A percentile compares a stretch with the other conserved stretches of the same genome.
Conservation (phyloP, 2,888 invertebrate genomes). For the Lithophane semibrunnea region DNA sequence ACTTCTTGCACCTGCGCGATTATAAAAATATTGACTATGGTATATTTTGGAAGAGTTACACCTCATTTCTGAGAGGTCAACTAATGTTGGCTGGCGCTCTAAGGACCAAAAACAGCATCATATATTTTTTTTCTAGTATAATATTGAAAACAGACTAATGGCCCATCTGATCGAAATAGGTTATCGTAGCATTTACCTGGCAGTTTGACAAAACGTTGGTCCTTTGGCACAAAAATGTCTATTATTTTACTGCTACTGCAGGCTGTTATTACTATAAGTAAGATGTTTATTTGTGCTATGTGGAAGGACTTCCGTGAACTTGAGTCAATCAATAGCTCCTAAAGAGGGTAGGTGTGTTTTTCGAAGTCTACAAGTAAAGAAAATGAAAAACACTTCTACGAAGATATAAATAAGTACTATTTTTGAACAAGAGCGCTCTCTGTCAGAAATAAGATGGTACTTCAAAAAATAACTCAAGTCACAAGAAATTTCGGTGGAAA, state of each 20-base stretch:
- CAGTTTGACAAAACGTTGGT: neutral
- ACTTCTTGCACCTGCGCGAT: conserved; percentile 81
- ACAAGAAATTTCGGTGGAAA: conserved; percentile 60
- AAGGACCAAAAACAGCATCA: neutral
- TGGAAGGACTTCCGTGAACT: neutral
- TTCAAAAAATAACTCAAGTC: conserved; percentile 62
- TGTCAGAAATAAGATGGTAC: conserved; percentile 50
- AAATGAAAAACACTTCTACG: neutral
- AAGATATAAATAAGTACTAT: neutral
- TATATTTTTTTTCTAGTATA: neutral
- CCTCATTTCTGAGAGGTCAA: conserved; percentile 50
- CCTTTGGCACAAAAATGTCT: neutral
- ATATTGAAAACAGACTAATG: neutral
- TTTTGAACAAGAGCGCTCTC: conserved; percentile 28
- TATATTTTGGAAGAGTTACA: conserved; percentile 61
- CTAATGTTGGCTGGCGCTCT: conserved; percentile 9
- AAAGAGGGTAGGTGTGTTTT: neutral
- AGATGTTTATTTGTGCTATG: neutral
- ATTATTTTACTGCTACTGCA: neutral
- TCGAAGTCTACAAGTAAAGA: neutral
- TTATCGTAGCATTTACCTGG: neutral
- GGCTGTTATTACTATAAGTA: neutral
- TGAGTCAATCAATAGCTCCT: neutral
- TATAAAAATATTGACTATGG: conserved; percentile 85
- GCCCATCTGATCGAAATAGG: neutral